These are phyloP conservation scores for Keiferia lycopersicella DNA, from an alignment of 2,888 invertebrate species.

Conservation along the genomic window DNA sequence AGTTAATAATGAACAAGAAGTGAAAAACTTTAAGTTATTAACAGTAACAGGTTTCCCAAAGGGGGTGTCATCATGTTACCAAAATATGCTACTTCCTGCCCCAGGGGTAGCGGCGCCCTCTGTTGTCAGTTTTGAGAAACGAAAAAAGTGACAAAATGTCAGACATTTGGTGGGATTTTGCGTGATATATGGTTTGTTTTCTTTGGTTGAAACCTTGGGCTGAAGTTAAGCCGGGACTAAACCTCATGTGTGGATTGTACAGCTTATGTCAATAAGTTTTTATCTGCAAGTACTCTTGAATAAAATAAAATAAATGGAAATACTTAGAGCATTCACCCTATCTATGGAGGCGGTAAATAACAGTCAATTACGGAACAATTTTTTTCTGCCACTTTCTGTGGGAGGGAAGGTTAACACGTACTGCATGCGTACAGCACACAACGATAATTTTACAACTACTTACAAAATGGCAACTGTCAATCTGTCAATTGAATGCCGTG, in stretches of 20 bases:
- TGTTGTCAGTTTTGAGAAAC: constrained; percentile 27
- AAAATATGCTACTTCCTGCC: constrained; percentile 39
- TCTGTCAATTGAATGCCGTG: too few relatives aligned
- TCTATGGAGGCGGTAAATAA: too few relatives aligned
- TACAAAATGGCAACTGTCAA: too few relatives aligned
- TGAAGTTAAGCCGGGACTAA: constrained; percentile 2
- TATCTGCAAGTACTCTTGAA: background rate
- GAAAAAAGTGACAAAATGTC: constrained; percentile 22
- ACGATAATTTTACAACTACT: too few relatives aligned
- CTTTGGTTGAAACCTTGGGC: constrained; percentile 16
- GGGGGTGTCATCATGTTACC: constrained; percentile 36
- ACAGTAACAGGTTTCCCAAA: constrained; percentile 27
- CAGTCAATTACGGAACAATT: too few relatives aligned
- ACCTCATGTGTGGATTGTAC: background rate
- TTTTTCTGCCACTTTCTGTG: too few relatives aligned
- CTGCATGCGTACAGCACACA: too few relatives aligned
- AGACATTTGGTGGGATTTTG: constrained; percentile 1
- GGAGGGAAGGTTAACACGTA: too few relatives aligned
- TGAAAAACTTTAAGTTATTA: constrained; percentile 27
- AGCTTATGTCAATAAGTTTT: constrained; percentile 11
- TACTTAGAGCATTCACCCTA: too few relatives aligned
- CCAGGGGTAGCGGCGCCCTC: constrained; percentile 27
- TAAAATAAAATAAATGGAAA: too few relatives aligned
- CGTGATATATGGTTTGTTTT: constrained; percentile 22
- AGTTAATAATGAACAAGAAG: constrained; percentile 11